These are phyloP conservation scores for Nyctalus aviator DNA, from an alignment of 2,797 vertebrate species.

Conservation along the genomic window DNA sequence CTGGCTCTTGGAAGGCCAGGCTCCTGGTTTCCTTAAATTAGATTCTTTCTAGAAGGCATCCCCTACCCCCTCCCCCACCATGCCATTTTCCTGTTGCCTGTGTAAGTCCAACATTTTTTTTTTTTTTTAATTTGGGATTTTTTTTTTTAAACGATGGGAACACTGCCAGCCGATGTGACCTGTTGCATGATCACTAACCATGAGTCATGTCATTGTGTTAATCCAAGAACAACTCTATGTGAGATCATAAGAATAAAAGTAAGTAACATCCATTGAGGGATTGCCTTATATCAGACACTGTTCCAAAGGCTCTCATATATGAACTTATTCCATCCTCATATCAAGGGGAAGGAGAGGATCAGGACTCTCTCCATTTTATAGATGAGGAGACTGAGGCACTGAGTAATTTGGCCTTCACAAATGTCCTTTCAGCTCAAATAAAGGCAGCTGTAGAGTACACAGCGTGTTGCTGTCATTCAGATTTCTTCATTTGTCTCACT, in stretches of 20 bases:
- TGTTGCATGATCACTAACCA: background rate
- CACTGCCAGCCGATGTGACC: background rate
- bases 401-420: background rate
- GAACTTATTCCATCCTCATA: background rate
- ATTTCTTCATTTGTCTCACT: background rate
- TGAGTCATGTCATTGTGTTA: background rate
- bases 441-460: background rate
- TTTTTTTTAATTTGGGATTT: background rate
- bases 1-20: background rate
- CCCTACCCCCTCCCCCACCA: background rate
- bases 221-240: background rate
- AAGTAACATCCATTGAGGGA: background rate
- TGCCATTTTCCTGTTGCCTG: background rate
- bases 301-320: background rate
- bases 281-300: no score
- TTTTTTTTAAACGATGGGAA: background rate
- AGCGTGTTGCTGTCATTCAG: background rate
- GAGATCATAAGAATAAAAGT: background rate
- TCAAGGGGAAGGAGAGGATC: background rate
- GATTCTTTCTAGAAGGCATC: background rate
- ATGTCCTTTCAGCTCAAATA: background rate
- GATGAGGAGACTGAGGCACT: background rate
- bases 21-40: background rate
- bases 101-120: background rate
- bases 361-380: background rate